phyloP scores from a whole-genome alignment of 1,140 invertebrate genomes.

The Oryzaephilus surinamensis region DNA sequence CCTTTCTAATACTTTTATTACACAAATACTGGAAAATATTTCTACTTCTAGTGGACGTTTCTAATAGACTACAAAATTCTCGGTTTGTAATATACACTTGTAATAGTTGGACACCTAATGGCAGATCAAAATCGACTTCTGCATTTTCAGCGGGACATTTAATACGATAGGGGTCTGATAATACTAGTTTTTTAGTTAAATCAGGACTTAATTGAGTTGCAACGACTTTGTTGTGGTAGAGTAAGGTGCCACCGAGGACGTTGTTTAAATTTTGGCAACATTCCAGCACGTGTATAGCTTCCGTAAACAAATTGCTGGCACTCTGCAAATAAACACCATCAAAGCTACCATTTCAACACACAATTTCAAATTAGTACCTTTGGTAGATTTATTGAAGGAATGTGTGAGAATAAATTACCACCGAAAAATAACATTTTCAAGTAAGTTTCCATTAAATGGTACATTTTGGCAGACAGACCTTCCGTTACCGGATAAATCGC shows the following conservation, averaged over 20 bases:
- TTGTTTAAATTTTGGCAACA: conserved; percentile 61
- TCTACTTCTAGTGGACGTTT: conserved; percentile 27
- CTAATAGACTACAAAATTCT: conserved; percentile 45
- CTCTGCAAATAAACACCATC: conserved; percentile 44
- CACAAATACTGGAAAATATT: conserved; percentile 20
- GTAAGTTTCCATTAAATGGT: conserved; percentile 75
- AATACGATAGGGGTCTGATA: conserved; percentile 70
- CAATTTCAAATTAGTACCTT: conserved; percentile 46
- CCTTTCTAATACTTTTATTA: conserved; percentile 23
- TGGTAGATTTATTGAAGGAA: conserved; percentile 63
- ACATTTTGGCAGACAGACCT: conserved; percentile 62
- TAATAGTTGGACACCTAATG: conserved; percentile 64
- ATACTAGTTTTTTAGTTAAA: conserved; percentile 63
- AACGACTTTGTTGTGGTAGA: conserved; percentile 71
- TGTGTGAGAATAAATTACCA: conserved; percentile 65
- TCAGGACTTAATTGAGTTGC: conserved; percentile 62
- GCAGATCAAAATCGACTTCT: conserved; percentile 52
- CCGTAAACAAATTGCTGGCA: conserved; percentile 67
- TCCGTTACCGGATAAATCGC: conserved; percentile 46
- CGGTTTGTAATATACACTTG: conserved; percentile 59
- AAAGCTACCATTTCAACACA: conserved; percentile 8
- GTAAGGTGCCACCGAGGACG: conserved; percentile 62
- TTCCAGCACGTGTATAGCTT: conserved; percentile 69
- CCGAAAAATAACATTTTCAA: conserved; percentile 67
- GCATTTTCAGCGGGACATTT: conserved; percentile 63